Evolutionary conservation across 2,888 invertebrate species (phyloP), one percentile per base, ranked within the genome.

Genomic region (Monopis laevigella): DNA sequence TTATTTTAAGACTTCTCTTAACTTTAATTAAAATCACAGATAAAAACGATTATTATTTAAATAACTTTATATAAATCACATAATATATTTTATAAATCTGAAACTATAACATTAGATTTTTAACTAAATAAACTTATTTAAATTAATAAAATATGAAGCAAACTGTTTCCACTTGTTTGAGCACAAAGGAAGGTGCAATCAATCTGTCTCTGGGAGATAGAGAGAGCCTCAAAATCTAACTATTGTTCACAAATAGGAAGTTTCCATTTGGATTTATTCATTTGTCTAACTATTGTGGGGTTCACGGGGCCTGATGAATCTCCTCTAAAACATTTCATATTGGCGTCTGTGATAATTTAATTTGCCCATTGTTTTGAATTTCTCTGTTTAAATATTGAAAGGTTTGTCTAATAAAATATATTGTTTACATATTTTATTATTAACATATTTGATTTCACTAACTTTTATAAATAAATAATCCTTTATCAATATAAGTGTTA

Each of bases 191-290:
- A 65, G 65, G 57, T 68, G 77, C 77, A 77, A 80, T 80, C 78
- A 80, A 80, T 80, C 78, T 75, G 78, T 73, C 75, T 74, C 69
- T 66, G 62, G 57, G 72, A 77, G 78, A 80, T 80, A 78, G 72
- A n/a, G n/a, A n/a, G n/a, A 70, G 69, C 74, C 67, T 72, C 75
- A 73, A 73, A 73, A 74, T 75, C 75, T 74, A 75, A 75, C 77
- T 74, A 80, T 80, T 80, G 78, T 80, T 75, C 77, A 62, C 63
- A 67, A 71, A 73, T 75, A 71, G 71, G 73, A 75, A 73, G 77
- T 75, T 78, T 77, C 77, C 72, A 75, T 78, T 78, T 66, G 73
- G 69, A 80, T 78, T 78, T 78, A 75, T 80, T 78, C 78, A 77
- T 75, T 80, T 77, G 78, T 74, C 70, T 73, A 74, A 72, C 75